phyloP scores from a whole-genome alignment of 2,888 invertebrate species.

The Blastobasis lacticolella region DNA sequence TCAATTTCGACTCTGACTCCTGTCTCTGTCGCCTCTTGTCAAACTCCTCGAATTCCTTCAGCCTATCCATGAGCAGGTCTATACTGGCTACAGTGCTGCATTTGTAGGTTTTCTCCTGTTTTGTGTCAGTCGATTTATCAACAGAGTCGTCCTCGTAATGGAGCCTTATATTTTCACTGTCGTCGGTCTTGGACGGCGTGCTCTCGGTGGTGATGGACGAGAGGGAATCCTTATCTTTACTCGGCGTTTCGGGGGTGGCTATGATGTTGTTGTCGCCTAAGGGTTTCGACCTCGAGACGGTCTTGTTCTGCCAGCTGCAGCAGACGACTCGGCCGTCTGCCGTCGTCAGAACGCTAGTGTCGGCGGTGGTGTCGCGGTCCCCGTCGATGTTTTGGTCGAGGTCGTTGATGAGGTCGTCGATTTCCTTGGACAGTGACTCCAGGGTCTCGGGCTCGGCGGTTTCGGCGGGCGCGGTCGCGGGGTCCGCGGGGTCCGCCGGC shows the following conservation, averaged over 20 bases:
- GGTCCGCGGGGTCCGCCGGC: conserved; percentile 63
- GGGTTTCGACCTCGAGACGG: conserved; percentile 52
- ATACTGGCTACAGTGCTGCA: conserved; percentile 58
- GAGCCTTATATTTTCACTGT: conserved; percentile 61
- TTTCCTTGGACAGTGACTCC: conserved; percentile 62
- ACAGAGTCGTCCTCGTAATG: conserved; percentile 61
- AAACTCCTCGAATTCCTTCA: conserved; percentile 67
- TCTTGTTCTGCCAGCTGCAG: conserved; percentile 43
- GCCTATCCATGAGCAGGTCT: conserved; percentile 66
- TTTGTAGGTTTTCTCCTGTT: conserved; percentile 52
- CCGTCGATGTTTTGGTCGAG: conserved; percentile 58
- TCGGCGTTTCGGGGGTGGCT: conserved; percentile 47
- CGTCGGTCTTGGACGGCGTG: conserved; percentile 58
- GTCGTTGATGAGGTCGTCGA: conserved; percentile 61
- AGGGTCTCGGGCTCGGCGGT: conserved; percentile 59
- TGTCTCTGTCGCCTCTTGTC: conserved; percentile 63
- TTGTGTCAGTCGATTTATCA: conserved; percentile 49
- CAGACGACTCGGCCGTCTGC: conserved; percentile 1
- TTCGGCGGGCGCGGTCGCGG: conserved; percentile 30
- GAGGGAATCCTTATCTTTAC: conserved; percentile 47
- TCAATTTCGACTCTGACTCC: conserved; percentile 51
- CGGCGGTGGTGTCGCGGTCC: conserved; percentile 40
- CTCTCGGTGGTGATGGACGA: conserved; percentile 39
- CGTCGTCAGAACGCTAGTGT: conserved; percentile 15
- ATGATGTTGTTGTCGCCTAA: conserved; percentile 50